These are phyloP conservation scores for Entomyzon cyanotis DNA, from an alignment of 2,113 vertebrate species.

Conservation along the genomic window DNA sequence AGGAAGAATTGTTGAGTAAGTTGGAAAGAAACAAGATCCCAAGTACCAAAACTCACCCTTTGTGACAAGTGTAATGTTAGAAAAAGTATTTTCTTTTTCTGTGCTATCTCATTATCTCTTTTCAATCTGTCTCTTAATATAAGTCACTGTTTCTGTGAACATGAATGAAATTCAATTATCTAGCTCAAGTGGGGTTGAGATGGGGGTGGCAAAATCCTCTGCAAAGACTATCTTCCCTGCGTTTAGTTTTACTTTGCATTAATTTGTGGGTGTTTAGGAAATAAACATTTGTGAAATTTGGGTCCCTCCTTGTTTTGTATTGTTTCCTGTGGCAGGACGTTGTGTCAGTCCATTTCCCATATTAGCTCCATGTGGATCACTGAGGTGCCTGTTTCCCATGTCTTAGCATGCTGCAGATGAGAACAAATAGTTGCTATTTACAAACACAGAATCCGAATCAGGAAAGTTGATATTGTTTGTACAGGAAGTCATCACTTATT, in stretches of 20 bases:
- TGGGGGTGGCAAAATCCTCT: background rate
- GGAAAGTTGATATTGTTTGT: slow-evolving; percentile 63
- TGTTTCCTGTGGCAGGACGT: slow-evolving; percentile 65
- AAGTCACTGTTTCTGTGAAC: background rate
- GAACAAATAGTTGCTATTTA: slow-evolving; percentile 68
- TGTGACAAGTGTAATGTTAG: background rate
- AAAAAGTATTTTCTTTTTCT: background rate
- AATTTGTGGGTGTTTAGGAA: slow-evolving; percentile 26
- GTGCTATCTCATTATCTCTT: background rate
- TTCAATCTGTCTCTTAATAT: background rate
- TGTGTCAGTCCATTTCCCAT: slow-evolving; percentile 66
- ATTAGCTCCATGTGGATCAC: slow-evolving; percentile 64
- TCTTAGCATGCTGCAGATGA: slow-evolving; percentile 42
- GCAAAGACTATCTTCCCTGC: background rate
- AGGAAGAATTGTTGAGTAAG: background rate
- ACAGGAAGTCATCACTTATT: slow-evolving; percentile 63
- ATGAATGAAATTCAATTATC: background rate
- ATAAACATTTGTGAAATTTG: slow-evolving; percentile 47
- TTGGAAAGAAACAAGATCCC: background rate
- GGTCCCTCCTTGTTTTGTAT: slow-evolving; percentile 38
- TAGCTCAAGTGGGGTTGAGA: background rate
- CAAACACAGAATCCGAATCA: slow-evolving; percentile 28
- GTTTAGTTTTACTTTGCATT: background rate
- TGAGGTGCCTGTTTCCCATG: slow-evolving; percentile 56
- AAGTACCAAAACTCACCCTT: background rate